Conservation (phyloP, 1,140 invertebrate genomes). For the Potamilus streckersoni region DNA sequence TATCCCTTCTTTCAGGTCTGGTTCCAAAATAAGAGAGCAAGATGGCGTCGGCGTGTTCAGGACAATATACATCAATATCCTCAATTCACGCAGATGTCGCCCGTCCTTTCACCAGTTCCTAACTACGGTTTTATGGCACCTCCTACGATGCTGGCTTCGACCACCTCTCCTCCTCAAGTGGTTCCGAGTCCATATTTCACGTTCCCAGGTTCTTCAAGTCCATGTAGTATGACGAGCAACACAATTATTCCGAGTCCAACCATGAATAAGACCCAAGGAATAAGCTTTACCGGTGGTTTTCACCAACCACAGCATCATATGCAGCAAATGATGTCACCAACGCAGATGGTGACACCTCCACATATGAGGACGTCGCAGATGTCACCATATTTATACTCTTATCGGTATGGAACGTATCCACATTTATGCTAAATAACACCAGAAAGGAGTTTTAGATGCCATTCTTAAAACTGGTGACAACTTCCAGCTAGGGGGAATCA, state of each 20-base stretch:
- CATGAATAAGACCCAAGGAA: no score
- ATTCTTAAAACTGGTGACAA: no score
- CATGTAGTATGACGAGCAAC: constrained; percentile 14
- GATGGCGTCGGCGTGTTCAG: constrained; percentile 33
- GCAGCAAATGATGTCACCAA: no score
- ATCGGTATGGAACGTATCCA: no score
- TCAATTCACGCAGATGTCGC: constrained; percentile 19
- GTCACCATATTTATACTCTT: no score
- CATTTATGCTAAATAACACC: no score
- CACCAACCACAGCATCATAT: no score
- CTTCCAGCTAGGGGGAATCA: no score
- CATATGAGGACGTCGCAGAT: no score
- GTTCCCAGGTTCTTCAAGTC: constrained; percentile 22
- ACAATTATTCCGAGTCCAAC: constrained; percentile 3
- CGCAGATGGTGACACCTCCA: no score
- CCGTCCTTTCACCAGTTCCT: constrained; percentile 19
- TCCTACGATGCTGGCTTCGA: constrained; percentile 14
- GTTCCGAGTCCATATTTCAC: constrained; percentile 3
- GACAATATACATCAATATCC: constrained; percentile 27
- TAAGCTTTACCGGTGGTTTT: no score
- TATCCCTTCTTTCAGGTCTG: constrained; percentile 27
- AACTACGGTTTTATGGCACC: constrained; percentile 18
- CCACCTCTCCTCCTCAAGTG: constrained; percentile 19
- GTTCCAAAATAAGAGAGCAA: constrained; percentile 44
- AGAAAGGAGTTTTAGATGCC: no score